Conservation (phyloP, 2,797 vertebrate genomes). For the Lerista edwardsae region DNA sequence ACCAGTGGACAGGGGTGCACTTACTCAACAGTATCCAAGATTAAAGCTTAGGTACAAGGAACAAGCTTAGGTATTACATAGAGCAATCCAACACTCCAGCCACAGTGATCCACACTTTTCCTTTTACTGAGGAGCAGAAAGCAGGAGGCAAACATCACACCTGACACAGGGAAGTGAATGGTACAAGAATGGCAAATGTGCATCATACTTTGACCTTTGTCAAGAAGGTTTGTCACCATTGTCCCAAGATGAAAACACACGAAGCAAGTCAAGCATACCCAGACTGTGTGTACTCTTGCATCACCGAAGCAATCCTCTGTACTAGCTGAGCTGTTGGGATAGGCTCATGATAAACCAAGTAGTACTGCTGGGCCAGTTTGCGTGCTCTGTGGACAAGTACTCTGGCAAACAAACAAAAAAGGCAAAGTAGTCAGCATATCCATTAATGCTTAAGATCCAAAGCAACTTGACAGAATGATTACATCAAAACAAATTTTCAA, state of each 20-base stretch:
- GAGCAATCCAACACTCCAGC: not conserved
- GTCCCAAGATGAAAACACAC: not conserved
- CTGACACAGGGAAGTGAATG: not conserved
- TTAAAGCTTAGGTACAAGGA: too few relatives aligned
- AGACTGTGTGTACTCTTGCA: constrained; percentile 99
- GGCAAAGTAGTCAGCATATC: not conserved
- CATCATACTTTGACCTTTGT: not conserved
- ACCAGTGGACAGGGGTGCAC: too few relatives aligned
- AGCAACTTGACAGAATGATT: not conserved
- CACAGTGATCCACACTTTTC: not conserved
- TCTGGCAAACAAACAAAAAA: constrained; percentile 64
- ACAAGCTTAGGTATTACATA: not conserved
- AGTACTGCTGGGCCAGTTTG: constrained; percentile 97
- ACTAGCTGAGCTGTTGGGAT: constrained; percentile 98
- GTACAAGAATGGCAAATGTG: too few relatives aligned
- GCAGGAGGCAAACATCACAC: not conserved
- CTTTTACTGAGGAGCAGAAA: too few relatives aligned
- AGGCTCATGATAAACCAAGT: constrained; percentile 95
- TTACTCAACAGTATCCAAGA: not conserved
- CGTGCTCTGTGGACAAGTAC: constrained; percentile 95
- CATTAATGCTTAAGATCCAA: constrained; percentile 3
- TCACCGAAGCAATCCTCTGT: constrained; percentile 97
- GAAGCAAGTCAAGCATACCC: constrained; percentile 79
- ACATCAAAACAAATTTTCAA: not conserved
- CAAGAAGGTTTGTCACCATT: not conserved